Base-by-base conservation (phyloP, 2,888 invertebrate species). In the Sicus ferrugineus region DNA sequence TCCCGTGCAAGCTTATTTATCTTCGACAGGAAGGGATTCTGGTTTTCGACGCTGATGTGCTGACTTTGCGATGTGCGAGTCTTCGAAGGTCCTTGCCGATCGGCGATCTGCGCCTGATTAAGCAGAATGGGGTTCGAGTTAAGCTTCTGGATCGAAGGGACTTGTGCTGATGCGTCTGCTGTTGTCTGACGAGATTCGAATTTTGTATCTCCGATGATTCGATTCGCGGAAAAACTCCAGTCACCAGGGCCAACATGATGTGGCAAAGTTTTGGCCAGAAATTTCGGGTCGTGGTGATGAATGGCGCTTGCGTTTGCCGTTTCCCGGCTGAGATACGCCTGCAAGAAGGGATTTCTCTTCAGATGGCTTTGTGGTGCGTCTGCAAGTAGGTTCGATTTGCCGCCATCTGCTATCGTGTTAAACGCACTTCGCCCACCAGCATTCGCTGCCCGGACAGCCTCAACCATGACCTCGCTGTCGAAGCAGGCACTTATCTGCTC, bases 401-500 rank as follows among this genome's bases (percentile, higher is more conserved):
- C 42, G 5, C 4, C 7, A n/a, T 9, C 42, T 42, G 42, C n/a
- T 1, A 42, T 42, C 16, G 42, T 16, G 16, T 42, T 42, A n/a
- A 1, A n/a, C n/a, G 11, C 5, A 9, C 14, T 42, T 2, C n/a
- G 42, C 0, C 1, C 2, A 4, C n/a, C 14, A 16, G 42, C n/a
- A 11, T 23, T 11, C 23, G 2, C 50, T 3, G 7, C 21, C 5
- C 46, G 46, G 9, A 19, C 46, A n/a, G 14, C 46, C 46, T 46
- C 19, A 19, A 46, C 46, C 11, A 74, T 34, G 63, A 74, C 69
- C 38, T 75, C 74, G 23, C 71, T 68, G 34, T 74, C 75, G 54
- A 79, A 78, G 26, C 79, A 79, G 0, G 65, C 63, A 5, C 72
- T 70, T n/a, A 77, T 71, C 5, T 76, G 72, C 6, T 72, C 70